Conservation (phyloP, 2,113 vertebrate genomes). For the Sinocyclocheilus rhinocerous region DNA sequence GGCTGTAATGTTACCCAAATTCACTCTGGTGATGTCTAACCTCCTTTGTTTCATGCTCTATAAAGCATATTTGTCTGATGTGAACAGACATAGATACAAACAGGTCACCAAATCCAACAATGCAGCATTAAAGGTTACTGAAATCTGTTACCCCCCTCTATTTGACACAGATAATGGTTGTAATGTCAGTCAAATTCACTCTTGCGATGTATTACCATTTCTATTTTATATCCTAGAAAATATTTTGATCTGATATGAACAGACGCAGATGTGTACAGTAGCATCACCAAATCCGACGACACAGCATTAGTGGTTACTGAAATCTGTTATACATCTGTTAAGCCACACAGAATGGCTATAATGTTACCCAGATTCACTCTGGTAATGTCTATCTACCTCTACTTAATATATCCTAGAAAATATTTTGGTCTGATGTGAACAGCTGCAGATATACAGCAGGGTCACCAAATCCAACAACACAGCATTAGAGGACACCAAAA, state of each 20-base stretch:
- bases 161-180: too few species aligned
- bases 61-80: neutral
- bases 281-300: too few species aligned
- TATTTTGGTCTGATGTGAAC: neutral
- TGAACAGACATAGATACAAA: neutral
- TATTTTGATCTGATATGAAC: too few species aligned
- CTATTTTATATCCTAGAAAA: too few species aligned
- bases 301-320: too few species aligned
- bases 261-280: too few species aligned
- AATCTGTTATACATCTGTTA: too few species aligned
- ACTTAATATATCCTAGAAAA: neutral
- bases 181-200: too few species aligned
- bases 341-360: neutral
- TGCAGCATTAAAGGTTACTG: neutral
- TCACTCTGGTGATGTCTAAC: neutral
- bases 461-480: neutral
- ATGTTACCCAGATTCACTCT: neutral
- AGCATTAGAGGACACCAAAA: neutral
- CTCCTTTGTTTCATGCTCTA: neutral
- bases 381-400: neutral
- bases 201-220: too few species aligned
- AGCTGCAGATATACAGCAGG: neutral
- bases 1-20: neutral
- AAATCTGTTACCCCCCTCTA: neutral
- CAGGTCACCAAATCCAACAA: neutral